Percentiles rank a stretch among this genome's conserved stretches.
phyloP scores from a whole-genome alignment of 64 coral and sea anemone species.

The Cladopsammia gracilis region DNA sequence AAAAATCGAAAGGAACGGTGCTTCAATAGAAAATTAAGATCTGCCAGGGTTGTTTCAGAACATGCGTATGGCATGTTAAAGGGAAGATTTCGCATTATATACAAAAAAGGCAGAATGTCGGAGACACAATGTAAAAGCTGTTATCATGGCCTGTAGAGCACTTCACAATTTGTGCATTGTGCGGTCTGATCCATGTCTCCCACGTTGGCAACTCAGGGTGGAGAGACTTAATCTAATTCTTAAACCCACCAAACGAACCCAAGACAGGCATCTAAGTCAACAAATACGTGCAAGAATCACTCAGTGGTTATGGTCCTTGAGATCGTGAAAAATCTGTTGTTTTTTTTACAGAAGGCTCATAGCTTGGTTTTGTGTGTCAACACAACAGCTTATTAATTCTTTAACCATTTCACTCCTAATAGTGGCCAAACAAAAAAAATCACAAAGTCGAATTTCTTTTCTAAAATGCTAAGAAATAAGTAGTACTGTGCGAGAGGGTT shows the following conservation, averaged over 20 bases:
- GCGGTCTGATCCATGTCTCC: slow-evolving; percentile 26
- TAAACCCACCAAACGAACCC: slow-evolving; percentile 23
- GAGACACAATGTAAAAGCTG: slow-evolving; percentile 1
- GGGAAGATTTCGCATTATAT: slow-evolving; percentile 54
- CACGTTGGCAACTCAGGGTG: slow-evolving; percentile 16
- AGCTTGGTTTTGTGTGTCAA: too few species aligned
- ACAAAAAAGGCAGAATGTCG: slow-evolving; percentile 78
- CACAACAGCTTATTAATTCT: too few species aligned
- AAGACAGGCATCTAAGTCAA: slow-evolving; percentile 41
- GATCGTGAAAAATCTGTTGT: slow-evolving; percentile 17
- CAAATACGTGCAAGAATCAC: slow-evolving; percentile 16
- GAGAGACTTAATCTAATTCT: slow-evolving; percentile 32
- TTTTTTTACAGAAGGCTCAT: too few species aligned
- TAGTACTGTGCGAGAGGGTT: too few species aligned
- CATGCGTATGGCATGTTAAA: slow-evolving; percentile 83
- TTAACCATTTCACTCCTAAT: too few species aligned
- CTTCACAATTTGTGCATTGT: slow-evolving; percentile 61
- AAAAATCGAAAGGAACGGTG: slow-evolving; percentile 22
- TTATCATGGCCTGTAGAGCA: slow-evolving; percentile 74
- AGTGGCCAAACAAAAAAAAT: too few species aligned
- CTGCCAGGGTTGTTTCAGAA: too few species aligned
- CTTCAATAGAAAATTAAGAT: slow-evolving; percentile 63
- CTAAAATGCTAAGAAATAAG: too few species aligned
- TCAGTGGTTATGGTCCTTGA: slow-evolving; percentile 56
- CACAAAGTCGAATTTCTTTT: too few species aligned